Conservation (phyloP, 2,888 invertebrate species). For the Deilephila porcellus region DNA sequence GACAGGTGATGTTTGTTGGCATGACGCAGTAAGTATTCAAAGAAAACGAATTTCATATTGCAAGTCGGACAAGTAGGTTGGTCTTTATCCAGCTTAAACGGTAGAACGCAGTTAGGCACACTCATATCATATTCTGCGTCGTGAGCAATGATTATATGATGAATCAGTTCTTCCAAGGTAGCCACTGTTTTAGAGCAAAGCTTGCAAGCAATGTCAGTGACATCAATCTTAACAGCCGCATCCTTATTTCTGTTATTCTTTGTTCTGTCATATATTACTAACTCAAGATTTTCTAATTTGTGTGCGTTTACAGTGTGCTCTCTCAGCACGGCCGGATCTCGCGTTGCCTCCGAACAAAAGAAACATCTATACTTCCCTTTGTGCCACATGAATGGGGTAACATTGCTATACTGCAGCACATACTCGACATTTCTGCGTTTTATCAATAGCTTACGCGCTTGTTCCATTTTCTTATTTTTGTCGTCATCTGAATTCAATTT, state of each 20-base stretch:
- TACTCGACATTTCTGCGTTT: conserved; percentile 77
- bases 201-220: conserved; percentile 69
- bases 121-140: conserved; percentile 77
- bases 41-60: conserved; percentile 74
- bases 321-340: conserved; percentile 64
- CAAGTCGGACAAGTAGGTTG: conserved; percentile 75
- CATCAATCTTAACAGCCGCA: conserved; percentile 78
- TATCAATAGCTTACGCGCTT: conserved; percentile 66
- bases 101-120: conserved; percentile 74
- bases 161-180: conserved; percentile 71
- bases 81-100: conserved; percentile 73
- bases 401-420: conserved; percentile 74
- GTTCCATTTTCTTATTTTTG: conserved; percentile 74
- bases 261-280: conserved; percentile 70
- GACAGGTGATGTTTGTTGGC: conserved; percentile 76
- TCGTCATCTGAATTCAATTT: conserved; percentile 71
- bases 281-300: conserved; percentile 69
- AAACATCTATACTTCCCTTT: conserved; percentile 76
- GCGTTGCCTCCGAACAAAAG: conserved; percentile 72
- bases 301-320: conserved; percentile 67
- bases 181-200: conserved; percentile 62
- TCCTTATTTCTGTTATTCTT: conserved; percentile 77
- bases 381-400: conserved; percentile 77
- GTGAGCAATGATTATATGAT: conserved; percentile 76
- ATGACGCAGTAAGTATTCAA: conserved; percentile 74